These are phyloP conservation scores for Apis florea DNA, from an alignment of 1,140 invertebrate genomes.

Conservation along the genomic window DNA sequence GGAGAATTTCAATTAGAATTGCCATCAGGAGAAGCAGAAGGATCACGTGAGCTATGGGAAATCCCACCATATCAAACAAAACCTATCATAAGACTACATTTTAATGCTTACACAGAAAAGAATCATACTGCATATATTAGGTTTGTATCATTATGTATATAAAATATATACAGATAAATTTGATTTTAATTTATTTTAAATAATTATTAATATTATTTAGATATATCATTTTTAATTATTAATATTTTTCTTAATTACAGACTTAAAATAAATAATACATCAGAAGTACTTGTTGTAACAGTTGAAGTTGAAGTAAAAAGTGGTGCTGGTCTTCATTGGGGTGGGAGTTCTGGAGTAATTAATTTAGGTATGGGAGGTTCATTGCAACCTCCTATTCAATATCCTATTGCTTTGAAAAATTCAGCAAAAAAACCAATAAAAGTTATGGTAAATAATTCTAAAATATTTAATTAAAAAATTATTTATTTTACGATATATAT, in stretches of 20 bases:
- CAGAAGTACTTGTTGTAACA: slow-evolving; percentile 88
- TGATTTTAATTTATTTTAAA: neutral
- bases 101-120: slow-evolving; percentile 87
- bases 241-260: slow-evolving; percentile 71
- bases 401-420: slow-evolving; percentile 87
- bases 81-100: slow-evolving; percentile 92
- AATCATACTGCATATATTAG: slow-evolving; percentile 92
- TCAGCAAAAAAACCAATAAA: slow-evolving; percentile 86
- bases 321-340: slow-evolving; percentile 86
- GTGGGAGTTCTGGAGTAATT: slow-evolving; percentile 86
- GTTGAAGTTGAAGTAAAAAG: slow-evolving; percentile 93
- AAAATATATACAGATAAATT: neutral
- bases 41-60: slow-evolving; percentile 91
- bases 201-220: neutral
- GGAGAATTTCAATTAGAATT: slow-evolving; percentile 95
- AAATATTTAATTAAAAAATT: neutral
- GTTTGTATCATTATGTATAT: slow-evolving; percentile 66
- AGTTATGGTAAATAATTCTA: slow-evolving; percentile 82
- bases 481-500: too few relatives aligned
- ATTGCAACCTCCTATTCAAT: slow-evolving; percentile 84
- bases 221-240: neutral
- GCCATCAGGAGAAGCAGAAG: slow-evolving; percentile 89
- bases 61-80: slow-evolving; percentile 94
- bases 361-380: slow-evolving; percentile 92
- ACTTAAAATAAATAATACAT: slow-evolving; percentile 87